These are phyloP conservation scores for Cyprinodon variegatus DNA, from an alignment of 2,113 vertebrate genomes.

Conservation along the genomic window DNA sequence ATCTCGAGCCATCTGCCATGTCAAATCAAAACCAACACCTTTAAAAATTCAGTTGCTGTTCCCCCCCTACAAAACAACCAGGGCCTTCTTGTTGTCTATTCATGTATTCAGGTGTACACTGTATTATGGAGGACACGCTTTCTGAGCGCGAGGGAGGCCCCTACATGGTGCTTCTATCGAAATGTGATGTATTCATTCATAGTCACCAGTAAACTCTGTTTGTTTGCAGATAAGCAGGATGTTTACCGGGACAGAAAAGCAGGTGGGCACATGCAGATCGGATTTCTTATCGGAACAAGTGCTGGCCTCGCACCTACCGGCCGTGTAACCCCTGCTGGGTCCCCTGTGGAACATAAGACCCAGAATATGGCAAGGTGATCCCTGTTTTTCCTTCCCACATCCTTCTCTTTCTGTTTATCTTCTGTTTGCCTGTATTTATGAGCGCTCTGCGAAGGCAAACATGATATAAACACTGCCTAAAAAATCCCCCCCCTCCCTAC, in stretches of 20 bases:
- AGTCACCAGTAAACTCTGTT: constrained; percentile 68
- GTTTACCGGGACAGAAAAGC: constrained; percentile 63
- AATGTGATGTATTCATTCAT: constrained; percentile 79
- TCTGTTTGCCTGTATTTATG: constrained; percentile 41
- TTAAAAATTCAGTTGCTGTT: constrained; percentile 80
- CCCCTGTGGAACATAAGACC: constrained; percentile 25
- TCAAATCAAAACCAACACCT: constrained; percentile 76
- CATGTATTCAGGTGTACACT: constrained; percentile 80
- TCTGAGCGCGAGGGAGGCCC: constrained; percentile 39
- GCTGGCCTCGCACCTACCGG: constrained; percentile 44
- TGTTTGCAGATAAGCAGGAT: constrained; percentile 78
- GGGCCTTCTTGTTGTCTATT: constrained; percentile 76
- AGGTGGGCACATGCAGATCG: constrained; percentile 57
- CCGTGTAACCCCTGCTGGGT: constrained; percentile 41
- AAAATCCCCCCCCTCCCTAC: constrained; percentile 2
- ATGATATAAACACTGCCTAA: constrained; percentile 40
- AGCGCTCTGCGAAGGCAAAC: constrained; percentile 32
- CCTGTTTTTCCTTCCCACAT: neutral
- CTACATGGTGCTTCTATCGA: constrained; percentile 72
- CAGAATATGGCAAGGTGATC: constrained; percentile 1
- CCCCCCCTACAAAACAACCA: constrained; percentile 64
- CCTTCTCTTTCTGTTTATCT: constrained; percentile 26
- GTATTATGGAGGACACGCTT: constrained; percentile 71
- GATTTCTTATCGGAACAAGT: constrained; percentile 53
- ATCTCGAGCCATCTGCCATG: constrained; percentile 53